Evolutionary conservation across 1,140 invertebrate species (phyloP).

Genomic region (Caenorhabditis latens): DNA sequence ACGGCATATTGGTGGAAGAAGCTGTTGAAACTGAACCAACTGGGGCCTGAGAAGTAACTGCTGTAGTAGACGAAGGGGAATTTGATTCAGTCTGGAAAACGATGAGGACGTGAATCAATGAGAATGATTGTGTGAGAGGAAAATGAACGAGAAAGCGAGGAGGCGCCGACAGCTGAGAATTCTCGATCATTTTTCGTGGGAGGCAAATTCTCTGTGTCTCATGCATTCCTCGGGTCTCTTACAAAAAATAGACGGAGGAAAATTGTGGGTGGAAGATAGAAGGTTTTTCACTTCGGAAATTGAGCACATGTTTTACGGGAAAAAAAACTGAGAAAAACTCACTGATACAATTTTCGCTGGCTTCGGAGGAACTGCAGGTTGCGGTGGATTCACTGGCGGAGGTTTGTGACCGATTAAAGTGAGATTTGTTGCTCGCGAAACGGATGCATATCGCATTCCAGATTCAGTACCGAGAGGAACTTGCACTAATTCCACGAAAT

Average conservation of each 20-base stretch:
- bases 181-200: constrained; percentile 20
- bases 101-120: neutral
- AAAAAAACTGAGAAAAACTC: neutral
- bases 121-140: neutral
- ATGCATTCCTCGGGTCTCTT: neutral
- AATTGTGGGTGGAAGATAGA: neutral
- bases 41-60: neutral
- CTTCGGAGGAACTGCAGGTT: constrained; percentile 34
- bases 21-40: neutral
- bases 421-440: neutral
- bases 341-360: constrained; percentile 7
- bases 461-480: constrained; percentile 39
- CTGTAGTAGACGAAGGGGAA: neutral
- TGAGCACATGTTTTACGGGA: neutral
- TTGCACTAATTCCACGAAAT: constrained; percentile 82
- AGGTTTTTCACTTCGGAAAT: neutral
- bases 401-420: constrained; percentile 19
- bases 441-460: neutral
- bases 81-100: constrained; percentile 14
- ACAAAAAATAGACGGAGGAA: neutral
- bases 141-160: neutral
- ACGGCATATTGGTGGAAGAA: constrained; percentile 13
- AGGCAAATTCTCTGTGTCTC: constrained; percentile 16
- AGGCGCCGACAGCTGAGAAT: constrained; percentile 32
- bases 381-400: constrained; percentile 28